Conservation (phyloP, 2,888 invertebrate species). For the Halictus quadricinctus region DNA sequence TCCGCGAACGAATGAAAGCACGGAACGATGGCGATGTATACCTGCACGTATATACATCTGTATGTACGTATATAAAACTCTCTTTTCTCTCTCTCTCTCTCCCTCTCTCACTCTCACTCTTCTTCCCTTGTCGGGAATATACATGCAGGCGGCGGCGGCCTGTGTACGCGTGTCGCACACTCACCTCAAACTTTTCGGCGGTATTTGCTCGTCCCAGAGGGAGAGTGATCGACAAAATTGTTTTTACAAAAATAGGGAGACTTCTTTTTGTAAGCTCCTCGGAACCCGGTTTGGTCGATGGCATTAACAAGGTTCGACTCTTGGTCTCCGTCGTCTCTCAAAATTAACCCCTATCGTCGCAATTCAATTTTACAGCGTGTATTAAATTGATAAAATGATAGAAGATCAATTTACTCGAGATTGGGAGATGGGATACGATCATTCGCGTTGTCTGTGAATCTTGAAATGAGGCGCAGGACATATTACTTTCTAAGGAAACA, state of each 20-base stretch:
- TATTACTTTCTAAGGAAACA: too few species aligned
- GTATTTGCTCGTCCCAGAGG: slow-evolving; percentile 57
- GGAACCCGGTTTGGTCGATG: not conserved
- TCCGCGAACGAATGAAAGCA: slow-evolving; percentile 75
- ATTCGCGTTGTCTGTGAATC: too few species aligned
- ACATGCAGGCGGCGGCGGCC: slow-evolving; percentile 1
- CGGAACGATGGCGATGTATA: slow-evolving; percentile 72
- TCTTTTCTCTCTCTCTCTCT: slow-evolving; percentile 4
- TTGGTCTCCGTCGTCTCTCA: not conserved
- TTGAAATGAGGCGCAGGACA: too few species aligned
- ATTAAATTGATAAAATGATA: too few species aligned
- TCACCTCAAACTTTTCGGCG: slow-evolving; percentile 55
- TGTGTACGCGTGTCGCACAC: slow-evolving; percentile 40
- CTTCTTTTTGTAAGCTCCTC: not conserved
- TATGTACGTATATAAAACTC: slow-evolving; percentile 45
- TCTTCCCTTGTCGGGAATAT: slow-evolving; percentile 7
- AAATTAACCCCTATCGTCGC: not conserved
- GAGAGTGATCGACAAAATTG: slow-evolving; percentile 47
- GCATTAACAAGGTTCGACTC: not conserved
- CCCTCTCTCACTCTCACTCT: slow-evolving; percentile 12
- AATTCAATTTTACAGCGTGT: too few species aligned
- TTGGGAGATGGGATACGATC: too few species aligned
- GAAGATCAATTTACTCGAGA: too few species aligned
- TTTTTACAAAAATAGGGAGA: not conserved
- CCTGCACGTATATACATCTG: slow-evolving; percentile 54